Base-by-base conservation (phyloP, 2,888 invertebrate genomes). In the Hypena proboscidalis region DNA sequence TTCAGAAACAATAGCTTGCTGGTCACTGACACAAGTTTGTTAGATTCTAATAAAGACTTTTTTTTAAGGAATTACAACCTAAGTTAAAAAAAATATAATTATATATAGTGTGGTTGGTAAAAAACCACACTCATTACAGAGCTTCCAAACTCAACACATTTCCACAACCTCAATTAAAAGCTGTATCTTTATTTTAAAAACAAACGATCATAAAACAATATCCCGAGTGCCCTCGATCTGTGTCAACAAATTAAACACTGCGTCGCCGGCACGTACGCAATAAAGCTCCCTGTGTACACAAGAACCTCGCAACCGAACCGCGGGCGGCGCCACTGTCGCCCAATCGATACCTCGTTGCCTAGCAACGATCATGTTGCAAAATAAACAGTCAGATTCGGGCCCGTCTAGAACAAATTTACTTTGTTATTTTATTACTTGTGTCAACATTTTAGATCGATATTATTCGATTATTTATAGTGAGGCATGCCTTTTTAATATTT, bases 361-460 rank as follows among this genome's bases (percentile, higher is more conserved):
- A 55, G 90, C 89, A 85, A 91, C 91, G 90, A 83, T 90, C 90
- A 84, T 83, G 84, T 91, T 91, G 83, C 90, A 91, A 91, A 91
- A 91, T 88, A 91, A 91, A 91, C 91, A 91, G 90, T 88, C 88
- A 83, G 75, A 80, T 69, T 70, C 76, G 72, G 66, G 78, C 77
- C 79, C 73, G 80, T 78, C 80, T 79, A 79, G 77, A 83, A 82
- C 83, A 91, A 90, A 90, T 90, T 90, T 90, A 81, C 87, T 83
- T 81, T 83, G 87, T 85, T 87, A 89, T 90, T 90, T 90, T 90
- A 91, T 91, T 88, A 86, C 82, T 84, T 78, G 81, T 80, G 85
- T 83, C 81, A 89, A 91, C 88, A 88, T 83, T 89, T 88, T 88
- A 86, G 81, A 88, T 84, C 76, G 80, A 83, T 86, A 86, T 85